Evolutionary conservation across 2,888 invertebrate genomes (phyloP).

Genomic region (Ectemnius cavifrons): DNA sequence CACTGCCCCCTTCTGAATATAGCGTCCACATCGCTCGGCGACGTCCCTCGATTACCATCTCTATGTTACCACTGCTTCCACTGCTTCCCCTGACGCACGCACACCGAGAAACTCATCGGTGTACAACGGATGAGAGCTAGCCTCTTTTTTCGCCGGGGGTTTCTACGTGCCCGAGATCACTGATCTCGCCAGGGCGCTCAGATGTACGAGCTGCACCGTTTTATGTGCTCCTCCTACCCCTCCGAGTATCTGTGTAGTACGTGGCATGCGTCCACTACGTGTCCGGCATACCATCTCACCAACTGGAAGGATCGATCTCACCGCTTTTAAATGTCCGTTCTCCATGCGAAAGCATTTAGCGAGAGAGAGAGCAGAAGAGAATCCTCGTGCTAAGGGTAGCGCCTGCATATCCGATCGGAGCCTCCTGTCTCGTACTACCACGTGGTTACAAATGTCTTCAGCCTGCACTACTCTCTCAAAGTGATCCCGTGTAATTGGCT

Average conservation of each 20-base stretch:
- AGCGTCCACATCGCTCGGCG: conserved; percentile 18
- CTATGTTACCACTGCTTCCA: conserved; percentile 1
- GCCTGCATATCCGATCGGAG: too few species aligned
- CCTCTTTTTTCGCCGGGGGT: conserved; percentile 49
- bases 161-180: conserved; percentile 66
- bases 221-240: conserved; percentile 37
- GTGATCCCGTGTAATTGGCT: too few species aligned
- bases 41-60: conserved; percentile 51
- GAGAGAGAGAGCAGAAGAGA: not conserved
- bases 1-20: conserved; percentile 11
- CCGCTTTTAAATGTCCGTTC: conserved; percentile 13
- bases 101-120: not conserved
- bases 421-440: too few species aligned
- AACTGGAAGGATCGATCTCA: conserved; percentile 12
- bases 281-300: conserved; percentile 46
- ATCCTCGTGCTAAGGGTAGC: too few species aligned
- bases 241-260: conserved; percentile 32
- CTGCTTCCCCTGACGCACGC: conserved; percentile 3
- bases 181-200: conserved; percentile 62
- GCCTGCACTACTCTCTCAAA: too few species aligned
- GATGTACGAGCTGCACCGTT: conserved; percentile 47
- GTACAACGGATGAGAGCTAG: too few species aligned
- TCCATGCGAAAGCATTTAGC: not conserved
- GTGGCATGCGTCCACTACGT: conserved; percentile 54
- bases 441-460: too few species aligned